Evolutionary conservation across 2,113 vertebrate genomes (phyloP).

Genomic region (Dasypus novemcinctus): DNA sequence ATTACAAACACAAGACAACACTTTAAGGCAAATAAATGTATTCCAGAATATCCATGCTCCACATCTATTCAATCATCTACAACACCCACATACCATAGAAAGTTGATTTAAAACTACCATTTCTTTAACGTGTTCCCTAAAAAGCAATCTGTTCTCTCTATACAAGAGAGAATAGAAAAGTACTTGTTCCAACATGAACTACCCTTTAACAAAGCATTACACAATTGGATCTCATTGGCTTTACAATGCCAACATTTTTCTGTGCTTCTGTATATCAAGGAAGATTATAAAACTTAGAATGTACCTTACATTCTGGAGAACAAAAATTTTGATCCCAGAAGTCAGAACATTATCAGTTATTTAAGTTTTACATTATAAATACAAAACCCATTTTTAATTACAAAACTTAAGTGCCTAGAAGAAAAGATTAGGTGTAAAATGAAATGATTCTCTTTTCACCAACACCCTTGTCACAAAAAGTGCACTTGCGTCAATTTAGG

Average conservation of each 20-base stretch:
- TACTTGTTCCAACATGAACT: conserved; percentile 48
- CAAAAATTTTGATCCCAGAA: background rate
- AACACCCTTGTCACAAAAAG: background rate
- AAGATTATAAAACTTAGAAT: background rate
- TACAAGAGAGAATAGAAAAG: conserved; percentile 40
- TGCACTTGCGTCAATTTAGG: background rate
- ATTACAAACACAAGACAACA: conserved; percentile 13
- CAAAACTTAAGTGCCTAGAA: conserved; percentile 7
- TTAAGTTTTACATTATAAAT: background rate
- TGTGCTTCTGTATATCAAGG: background rate
- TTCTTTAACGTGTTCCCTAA: conserved; percentile 39
- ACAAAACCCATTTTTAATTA: background rate
- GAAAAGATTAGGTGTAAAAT: background rate
- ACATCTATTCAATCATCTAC: background rate
- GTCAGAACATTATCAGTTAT: background rate
- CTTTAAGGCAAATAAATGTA: background rate
- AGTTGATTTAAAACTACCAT: conserved; percentile 33
- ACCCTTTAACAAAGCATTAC: background rate
- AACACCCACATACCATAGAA: background rate
- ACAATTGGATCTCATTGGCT: conserved; percentile 21
- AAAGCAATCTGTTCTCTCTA: conserved; percentile 37
- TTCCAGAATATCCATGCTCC: conserved; percentile 23
- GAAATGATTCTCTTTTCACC: background rate
- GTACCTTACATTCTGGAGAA: background rate
- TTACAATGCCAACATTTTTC: conserved; percentile 28